Conservation (phyloP, 2,113 vertebrate species). For the Lasiurus cinereus region DNA sequence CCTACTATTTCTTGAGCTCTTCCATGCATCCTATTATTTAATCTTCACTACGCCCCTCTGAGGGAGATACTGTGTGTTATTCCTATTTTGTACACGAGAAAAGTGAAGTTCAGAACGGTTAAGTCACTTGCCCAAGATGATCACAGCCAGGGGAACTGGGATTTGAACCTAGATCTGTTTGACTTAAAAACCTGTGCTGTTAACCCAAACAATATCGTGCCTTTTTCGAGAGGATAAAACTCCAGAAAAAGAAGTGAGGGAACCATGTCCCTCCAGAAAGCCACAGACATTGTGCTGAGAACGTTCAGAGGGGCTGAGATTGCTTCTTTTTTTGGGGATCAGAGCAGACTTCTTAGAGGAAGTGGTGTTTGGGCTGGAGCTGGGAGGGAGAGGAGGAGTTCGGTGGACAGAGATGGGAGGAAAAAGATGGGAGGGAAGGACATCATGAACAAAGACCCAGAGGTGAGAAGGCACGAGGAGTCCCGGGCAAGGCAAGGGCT, state of each 20-base stretch:
- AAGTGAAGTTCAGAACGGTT: not conserved
- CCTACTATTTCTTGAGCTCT: not conserved
- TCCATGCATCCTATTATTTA: not conserved
- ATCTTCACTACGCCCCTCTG: not conserved
- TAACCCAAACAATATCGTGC: not conserved
- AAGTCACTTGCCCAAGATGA: conserved; percentile 25
- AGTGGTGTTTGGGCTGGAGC: not conserved
- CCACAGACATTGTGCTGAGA: not conserved
- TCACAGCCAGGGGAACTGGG: not conserved
- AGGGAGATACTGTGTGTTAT: not conserved
- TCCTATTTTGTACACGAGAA: not conserved
- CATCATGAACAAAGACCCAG: not conserved
- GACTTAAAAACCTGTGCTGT: not conserved
- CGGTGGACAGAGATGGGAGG: not conserved
- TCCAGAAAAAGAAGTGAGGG: not conserved
- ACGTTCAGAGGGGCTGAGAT: not conserved
- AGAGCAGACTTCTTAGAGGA: not conserved
- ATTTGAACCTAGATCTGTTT: conserved; percentile 5
- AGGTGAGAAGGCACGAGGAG: not conserved
- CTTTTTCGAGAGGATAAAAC: not conserved
- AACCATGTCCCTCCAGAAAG: not conserved
- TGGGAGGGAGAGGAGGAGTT: not conserved
- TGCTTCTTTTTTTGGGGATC: not conserved
- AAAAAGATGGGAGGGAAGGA: not conserved
- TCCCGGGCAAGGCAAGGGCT: not conserved